Percentiles rank a stretch among this genome's conserved stretches.
These are phyloP conservation scores for Drosophila carrolli DNA, from an alignment of 1,140 invertebrate genomes.

Conservation along the genomic window DNA sequence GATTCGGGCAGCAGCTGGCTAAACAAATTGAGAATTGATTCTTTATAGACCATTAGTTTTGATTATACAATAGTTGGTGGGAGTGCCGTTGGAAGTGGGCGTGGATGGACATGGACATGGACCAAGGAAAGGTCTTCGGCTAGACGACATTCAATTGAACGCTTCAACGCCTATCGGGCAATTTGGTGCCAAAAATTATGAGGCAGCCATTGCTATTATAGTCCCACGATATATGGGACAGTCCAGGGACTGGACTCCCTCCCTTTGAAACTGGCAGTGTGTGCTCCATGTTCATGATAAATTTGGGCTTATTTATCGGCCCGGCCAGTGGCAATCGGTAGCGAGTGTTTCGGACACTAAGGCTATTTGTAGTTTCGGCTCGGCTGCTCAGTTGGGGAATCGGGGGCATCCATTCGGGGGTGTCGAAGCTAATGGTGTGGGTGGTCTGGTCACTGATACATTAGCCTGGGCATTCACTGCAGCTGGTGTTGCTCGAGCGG, in stretches of 20 bases:
- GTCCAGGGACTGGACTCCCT: neutral
- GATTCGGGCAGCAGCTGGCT: constrained; percentile 68
- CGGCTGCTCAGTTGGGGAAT: constrained; percentile 12
- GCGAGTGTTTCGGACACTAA: constrained; percentile 57
- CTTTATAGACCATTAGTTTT: constrained; percentile 84
- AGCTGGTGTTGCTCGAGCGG: constrained; percentile 55
- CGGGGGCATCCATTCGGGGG: constrained; percentile 23
- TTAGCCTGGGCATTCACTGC: constrained; percentile 50
- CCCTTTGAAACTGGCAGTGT: neutral
- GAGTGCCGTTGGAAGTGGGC: neutral
- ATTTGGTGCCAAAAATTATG: constrained; percentile 82
- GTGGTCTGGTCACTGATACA: constrained; percentile 62
- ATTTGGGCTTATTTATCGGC: constrained; percentile 79
- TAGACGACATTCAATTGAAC: constrained; percentile 80
- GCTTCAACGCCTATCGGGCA: constrained; percentile 81
- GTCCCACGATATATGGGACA: constrained; percentile 72
- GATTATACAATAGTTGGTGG: constrained; percentile 77
- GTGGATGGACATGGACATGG: constrained; percentile 1
- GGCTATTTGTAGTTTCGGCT: constrained; percentile 64
- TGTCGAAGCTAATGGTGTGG: constrained; percentile 65
- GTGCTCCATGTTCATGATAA: constrained; percentile 73
- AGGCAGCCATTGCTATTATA: constrained; percentile 71
- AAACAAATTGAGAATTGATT: constrained; percentile 84
- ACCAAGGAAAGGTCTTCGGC: constrained; percentile 36
- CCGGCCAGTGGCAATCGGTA: constrained; percentile 55